phyloP scores from a whole-genome alignment of 1,140 invertebrate species.

The Brachionus calyciflorus region DNA sequence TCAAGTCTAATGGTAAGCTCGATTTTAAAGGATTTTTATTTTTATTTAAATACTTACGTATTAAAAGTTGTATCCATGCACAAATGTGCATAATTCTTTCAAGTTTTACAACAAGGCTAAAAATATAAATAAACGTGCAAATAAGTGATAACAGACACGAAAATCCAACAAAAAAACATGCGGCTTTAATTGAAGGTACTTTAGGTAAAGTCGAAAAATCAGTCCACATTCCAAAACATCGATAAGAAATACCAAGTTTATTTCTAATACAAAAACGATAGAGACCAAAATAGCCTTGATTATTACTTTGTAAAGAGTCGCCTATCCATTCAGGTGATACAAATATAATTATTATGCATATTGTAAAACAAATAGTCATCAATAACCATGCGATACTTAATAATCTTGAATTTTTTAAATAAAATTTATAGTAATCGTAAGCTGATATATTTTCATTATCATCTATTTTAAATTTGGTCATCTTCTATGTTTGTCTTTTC shows the following conservation, averaged over 20 bases:
- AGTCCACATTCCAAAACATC: conserved; percentile 47
- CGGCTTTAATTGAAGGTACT: conserved; percentile 56
- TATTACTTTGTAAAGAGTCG: conserved; percentile 72
- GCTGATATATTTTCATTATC: conserved; percentile 19
- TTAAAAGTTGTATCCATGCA: conserved; percentile 85
- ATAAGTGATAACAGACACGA: conserved; percentile 78
- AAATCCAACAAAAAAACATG: conserved; percentile 81
- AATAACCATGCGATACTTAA: conserved; percentile 94
- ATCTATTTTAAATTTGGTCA: conserved; percentile 14
- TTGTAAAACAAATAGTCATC: conserved; percentile 89
- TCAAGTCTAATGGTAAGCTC: too few species aligned
- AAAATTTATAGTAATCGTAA: conserved; percentile 65
- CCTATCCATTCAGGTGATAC: conserved; percentile 91
- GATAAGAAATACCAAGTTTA: conserved; percentile 55
- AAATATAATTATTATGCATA: conserved; percentile 88
- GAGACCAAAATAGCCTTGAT: conserved; percentile 84
- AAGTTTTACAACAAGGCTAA: conserved; percentile 88
- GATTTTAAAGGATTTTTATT: background rate
- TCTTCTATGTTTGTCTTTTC: background rate
- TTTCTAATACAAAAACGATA: conserved; percentile 74
- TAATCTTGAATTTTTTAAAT: conserved; percentile 88
- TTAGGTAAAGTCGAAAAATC: conserved; percentile 47
- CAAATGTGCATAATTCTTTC: conserved; percentile 87
- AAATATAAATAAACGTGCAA: conserved; percentile 74
- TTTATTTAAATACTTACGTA: conserved; percentile 69